Evolutionary conservation across 1,140 invertebrate genomes (phyloP), one percentile per base, ranked within the genome.

Genomic region (Aricia agestis): DNA sequence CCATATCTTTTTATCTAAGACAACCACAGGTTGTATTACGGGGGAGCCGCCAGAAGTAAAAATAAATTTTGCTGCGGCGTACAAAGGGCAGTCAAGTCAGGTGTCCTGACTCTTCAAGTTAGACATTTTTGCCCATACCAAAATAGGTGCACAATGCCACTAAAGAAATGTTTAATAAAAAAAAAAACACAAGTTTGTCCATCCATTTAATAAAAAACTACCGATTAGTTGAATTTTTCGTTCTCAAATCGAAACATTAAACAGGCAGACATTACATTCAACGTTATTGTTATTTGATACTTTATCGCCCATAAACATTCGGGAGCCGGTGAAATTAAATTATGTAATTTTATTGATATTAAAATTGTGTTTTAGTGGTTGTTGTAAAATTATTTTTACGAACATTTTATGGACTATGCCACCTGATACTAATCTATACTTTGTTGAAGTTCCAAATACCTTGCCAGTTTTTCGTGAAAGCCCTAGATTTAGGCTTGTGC

Each of bases 271-370:
- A 25, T 63, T 19, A 63, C 18, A 6, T 36, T 36, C 19, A 63
- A 25, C 59, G 2, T 25, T 11, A 63, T 19, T 19, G 17, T 63
- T 63, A 63, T 63, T 63, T 63, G 59, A 63, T 19, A 63, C 10
- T 63, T 63, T 63, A 63, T 63, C 18, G 59, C 59, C 59, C 11
- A 25, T 63, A 63, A 63, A 63, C 59, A 63, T 63, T 63, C 59
- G 59, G 59, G 18, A 19, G 11, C 6, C 59, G 17, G 59, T 10
- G 59, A 19, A 63, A 63, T 63, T 63, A 19, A 63, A 63, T 63
- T 63, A 63, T 63, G 59, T 63, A 63, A 63, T 63, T 63, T 63
- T 63, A 63, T 63, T 63, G 59, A 63, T 63, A 63, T 63, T 63
- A 63, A 63, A 63, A 63, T 19, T 25, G 45, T 59, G 58, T 59